Evolutionary conservation across 2,888 invertebrate species (phyloP).

Genomic region (Spicauda simplicius): DNA sequence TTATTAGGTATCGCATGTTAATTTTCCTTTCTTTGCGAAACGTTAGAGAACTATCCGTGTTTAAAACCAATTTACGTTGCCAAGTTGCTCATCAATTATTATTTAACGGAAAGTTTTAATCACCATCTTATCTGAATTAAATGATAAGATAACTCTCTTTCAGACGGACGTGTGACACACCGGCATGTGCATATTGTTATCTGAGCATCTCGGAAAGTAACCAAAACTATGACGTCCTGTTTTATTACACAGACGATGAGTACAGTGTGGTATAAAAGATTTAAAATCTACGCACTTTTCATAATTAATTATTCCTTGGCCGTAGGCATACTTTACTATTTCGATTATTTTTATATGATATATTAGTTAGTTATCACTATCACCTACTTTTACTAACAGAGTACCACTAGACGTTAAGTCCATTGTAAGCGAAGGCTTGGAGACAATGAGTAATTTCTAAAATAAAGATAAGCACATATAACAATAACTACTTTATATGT

Average conservation of each 20-base stretch:
- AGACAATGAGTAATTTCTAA: too few relatives aligned
- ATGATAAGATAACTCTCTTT: constrained; percentile 73
- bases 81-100: constrained; percentile 14
- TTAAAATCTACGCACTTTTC: neutral
- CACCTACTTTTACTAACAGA: too few relatives aligned
- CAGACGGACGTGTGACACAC: constrained; percentile 68
- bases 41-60: neutral
- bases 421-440: too few relatives aligned
- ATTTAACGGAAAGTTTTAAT: constrained; percentile 71
- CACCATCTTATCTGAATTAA: constrained; percentile 62
- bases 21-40: neutral
- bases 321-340: too few relatives aligned
- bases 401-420: too few relatives aligned
- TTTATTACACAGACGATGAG: constrained; percentile 1
- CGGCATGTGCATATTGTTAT: constrained; percentile 49
- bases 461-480: too few relatives aligned
- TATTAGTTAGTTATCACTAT: too few relatives aligned
- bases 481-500: too few relatives aligned
- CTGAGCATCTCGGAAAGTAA: constrained; percentile 54
- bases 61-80: neutral
- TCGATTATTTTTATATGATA: too few relatives aligned
- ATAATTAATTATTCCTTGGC: neutral
- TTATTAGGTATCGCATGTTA: neutral
- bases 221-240: constrained; percentile 41
- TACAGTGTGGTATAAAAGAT: neutral